Conservation (phyloP, 2,113 vertebrate genomes). For the Stercorarius parasiticus region DNA sequence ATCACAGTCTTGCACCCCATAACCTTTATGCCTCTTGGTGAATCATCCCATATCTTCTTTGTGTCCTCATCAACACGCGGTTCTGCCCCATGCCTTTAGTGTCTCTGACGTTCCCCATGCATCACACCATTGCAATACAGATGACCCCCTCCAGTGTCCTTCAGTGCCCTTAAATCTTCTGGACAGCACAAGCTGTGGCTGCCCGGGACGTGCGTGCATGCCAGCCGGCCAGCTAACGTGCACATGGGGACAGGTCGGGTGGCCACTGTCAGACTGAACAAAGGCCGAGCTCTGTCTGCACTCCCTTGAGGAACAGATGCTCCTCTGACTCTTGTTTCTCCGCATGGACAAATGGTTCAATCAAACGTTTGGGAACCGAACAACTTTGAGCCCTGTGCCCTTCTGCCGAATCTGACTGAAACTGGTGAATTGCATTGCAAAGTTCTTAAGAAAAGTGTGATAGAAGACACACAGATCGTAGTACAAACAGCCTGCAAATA, state of each 20-base stretch:
- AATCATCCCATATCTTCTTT: neutral
- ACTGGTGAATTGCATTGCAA: neutral
- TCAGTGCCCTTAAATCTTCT: neutral
- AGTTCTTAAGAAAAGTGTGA: neutral
- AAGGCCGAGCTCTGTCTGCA: neutral
- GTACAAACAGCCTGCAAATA: neutral
- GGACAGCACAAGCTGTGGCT: neutral
- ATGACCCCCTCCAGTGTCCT: neutral
- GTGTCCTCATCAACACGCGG: fast-evolving
- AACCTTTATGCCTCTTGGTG: neutral
- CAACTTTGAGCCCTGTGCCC: neutral
- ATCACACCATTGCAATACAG: neutral
- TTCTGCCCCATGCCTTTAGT: neutral
- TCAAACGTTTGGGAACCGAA: neutral
- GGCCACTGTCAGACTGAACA: neutral
- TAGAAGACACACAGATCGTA: neutral
- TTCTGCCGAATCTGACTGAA: neutral
- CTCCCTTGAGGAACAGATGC: slow-evolving; percentile 1
- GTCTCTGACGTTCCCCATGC: neutral
- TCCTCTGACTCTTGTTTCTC: neutral
- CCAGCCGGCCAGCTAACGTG: neutral
- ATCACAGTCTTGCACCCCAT: neutral
- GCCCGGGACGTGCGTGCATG: fast-evolving
- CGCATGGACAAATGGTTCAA: neutral
- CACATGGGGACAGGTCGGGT: fast-evolving